Conservation (phyloP, 2,888 invertebrate species). For the Pandemis cinnamomeana region DNA sequence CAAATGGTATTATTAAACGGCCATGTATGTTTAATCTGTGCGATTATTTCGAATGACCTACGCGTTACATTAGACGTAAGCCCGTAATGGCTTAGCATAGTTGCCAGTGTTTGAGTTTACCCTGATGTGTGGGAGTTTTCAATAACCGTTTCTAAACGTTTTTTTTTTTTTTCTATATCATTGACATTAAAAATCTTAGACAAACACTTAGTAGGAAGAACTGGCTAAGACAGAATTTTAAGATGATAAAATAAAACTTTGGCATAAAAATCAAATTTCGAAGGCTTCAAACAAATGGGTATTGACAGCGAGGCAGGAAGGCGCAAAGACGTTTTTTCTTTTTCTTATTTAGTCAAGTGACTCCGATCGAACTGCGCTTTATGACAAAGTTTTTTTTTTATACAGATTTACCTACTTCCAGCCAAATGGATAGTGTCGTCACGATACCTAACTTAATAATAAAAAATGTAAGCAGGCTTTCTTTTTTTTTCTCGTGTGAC, state of each 20-base stretch:
- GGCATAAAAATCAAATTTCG: constrained; percentile 58
- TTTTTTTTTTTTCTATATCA: not conserved
- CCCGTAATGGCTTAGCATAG: constrained; percentile 71
- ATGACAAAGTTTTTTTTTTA: constrained; percentile 55
- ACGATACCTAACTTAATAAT: constrained; percentile 43
- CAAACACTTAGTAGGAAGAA: not conserved
- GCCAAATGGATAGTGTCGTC: constrained; percentile 37
- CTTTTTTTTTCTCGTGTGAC: constrained; percentile 40
- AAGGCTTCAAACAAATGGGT: constrained; percentile 58
- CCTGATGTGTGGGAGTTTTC: constrained; percentile 17
- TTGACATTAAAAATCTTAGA: not conserved
- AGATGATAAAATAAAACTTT: constrained; percentile 45
- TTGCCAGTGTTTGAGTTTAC: constrained; percentile 56
- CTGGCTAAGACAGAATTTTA: constrained; percentile 14
- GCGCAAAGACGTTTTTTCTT: constrained; percentile 67
- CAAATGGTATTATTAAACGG: constrained; percentile 62
- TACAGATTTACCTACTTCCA: constrained; percentile 45
- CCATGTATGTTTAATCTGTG: constrained; percentile 70
- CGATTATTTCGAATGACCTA: constrained; percentile 83
- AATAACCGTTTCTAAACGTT: not conserved
- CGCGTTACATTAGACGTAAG: constrained; percentile 81
- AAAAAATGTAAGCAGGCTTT: constrained; percentile 12
- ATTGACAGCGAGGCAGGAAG: constrained; percentile 70
- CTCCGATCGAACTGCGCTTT: constrained; percentile 56
- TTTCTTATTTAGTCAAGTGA: constrained; percentile 66